These are phyloP conservation scores for Acronicta leporina DNA, from an alignment of 2,888 invertebrate species.

Conservation along the genomic window DNA sequence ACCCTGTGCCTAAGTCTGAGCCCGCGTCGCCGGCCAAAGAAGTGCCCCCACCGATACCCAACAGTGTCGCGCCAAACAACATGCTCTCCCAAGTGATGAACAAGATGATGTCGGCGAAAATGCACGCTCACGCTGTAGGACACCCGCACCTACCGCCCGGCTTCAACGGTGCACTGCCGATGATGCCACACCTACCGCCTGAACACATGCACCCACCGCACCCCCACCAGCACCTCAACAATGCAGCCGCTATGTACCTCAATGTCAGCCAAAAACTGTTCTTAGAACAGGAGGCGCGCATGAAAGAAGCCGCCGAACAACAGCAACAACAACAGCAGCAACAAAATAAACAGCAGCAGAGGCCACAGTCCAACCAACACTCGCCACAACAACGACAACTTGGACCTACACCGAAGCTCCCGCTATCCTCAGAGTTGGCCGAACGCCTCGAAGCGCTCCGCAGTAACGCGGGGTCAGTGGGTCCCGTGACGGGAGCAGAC, in stretches of 20 bases:
- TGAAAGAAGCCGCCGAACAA: conserved; percentile 91
- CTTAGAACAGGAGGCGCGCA: conserved; percentile 93
- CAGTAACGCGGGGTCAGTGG: conserved; percentile 91
- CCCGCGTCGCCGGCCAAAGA: conserved; percentile 89
- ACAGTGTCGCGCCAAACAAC: conserved; percentile 83
- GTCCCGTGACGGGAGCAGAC: conserved; percentile 93
- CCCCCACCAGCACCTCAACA: conserved; percentile 90
- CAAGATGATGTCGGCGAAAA: conserved; percentile 91
- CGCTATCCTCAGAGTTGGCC: conserved; percentile 91
- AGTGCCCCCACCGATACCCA: conserved; percentile 82
- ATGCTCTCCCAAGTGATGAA: conserved; percentile 91
- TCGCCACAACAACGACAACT: conserved; percentile 87
- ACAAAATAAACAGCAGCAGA: conserved; percentile 88
- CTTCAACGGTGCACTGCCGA: conserved; percentile 89
- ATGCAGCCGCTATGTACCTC: conserved; percentile 93
- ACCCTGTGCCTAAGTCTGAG: conserved; percentile 88
- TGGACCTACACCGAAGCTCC: conserved; percentile 83
- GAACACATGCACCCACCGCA: conserved; percentile 88
- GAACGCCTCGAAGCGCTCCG: conserved; percentile 94
- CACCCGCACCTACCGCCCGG: conserved; percentile 89
- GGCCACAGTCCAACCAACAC: conserved; percentile 89
- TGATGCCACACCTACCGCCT: conserved; percentile 88
- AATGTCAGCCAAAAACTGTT: conserved; percentile 94
- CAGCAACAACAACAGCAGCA: conserved; percentile 83
- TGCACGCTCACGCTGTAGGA: conserved; percentile 88